Evolutionary conservation across 2,797 vertebrate species (phyloP).

Genomic region (Phrynocephalus forsythii): DNA sequence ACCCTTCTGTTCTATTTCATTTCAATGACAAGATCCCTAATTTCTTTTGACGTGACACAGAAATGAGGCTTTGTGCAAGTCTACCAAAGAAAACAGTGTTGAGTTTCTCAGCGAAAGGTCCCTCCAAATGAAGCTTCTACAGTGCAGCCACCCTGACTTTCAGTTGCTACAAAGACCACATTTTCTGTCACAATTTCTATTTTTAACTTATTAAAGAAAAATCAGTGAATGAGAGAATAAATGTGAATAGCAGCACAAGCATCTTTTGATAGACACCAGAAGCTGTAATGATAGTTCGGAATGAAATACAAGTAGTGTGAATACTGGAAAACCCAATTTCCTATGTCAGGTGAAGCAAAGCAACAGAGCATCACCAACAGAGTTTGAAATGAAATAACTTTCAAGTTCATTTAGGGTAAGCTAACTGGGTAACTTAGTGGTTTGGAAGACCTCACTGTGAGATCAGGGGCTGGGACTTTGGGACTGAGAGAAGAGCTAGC

Average conservation of each 20-base stretch:
- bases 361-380: background rate
- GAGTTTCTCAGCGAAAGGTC: constrained; percentile 35
- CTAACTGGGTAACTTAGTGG: constrained; percentile 34
- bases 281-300: background rate
- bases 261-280: background rate
- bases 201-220: background rate
- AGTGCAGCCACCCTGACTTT: background rate
- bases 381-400: constrained; percentile 35
- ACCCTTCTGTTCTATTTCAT: constrained; percentile 40
- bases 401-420: constrained; percentile 44
- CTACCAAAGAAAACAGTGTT: constrained; percentile 39
- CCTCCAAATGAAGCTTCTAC: background rate
- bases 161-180: background rate
- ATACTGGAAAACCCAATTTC: background rate
- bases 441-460: background rate
- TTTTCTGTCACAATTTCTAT: background rate
- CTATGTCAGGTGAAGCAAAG: background rate
- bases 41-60: constrained; percentile 51
- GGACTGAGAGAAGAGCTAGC: too few species aligned
- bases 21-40: constrained; percentile 56
- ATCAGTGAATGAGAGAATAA: background rate
- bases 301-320: accelerated
- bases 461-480: too few species aligned
- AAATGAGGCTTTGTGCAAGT: constrained; percentile 37
- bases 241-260: background rate